Evolutionary conservation across 2,888 invertebrate species (phyloP).

Genomic region (Torymus auratus): DNA sequence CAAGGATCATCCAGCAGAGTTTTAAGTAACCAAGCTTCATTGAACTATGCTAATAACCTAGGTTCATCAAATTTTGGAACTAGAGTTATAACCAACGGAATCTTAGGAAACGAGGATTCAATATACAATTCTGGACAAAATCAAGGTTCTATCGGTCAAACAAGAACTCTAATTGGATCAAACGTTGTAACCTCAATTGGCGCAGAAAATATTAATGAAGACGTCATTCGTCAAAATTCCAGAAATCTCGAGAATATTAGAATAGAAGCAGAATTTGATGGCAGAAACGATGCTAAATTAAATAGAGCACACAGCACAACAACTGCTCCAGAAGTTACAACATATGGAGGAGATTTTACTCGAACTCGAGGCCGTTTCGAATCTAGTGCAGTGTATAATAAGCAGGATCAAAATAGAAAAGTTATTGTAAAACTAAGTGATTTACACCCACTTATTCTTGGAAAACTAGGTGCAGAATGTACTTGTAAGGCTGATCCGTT

Average conservation of each 20-base stretch:
- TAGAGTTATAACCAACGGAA: background rate
- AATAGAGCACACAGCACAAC: constrained; percentile 27
- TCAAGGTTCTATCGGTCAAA: constrained; percentile 47
- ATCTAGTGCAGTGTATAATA: constrained; percentile 72
- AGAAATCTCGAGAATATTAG: constrained; percentile 9
- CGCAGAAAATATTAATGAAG: constrained; percentile 9
- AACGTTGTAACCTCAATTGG: constrained; percentile 54
- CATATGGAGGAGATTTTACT: constrained; percentile 58
- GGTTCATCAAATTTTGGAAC: background rate
- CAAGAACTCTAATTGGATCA: constrained; percentile 53
- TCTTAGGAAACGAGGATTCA: constrained; percentile 4
- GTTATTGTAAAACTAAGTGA: constrained; percentile 85
- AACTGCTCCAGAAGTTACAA: constrained; percentile 60
- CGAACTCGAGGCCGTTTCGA: constrained; percentile 10
- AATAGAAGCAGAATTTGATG: constrained; percentile 42
- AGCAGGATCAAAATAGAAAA: constrained; percentile 60
- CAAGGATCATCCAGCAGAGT: background rate
- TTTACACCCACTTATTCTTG: constrained; percentile 83
- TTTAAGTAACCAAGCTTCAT: constrained; percentile 7
- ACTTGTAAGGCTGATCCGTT: constrained; percentile 79
- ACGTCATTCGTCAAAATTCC: constrained; percentile 26
- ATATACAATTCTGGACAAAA: constrained; percentile 23
- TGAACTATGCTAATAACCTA: constrained; percentile 3
- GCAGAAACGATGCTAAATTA: background rate
- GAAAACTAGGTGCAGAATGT: constrained; percentile 86